Evolutionary conservation across 2,797 vertebrate genomes (phyloP), one percentile per base, ranked within the genome.

Genomic region (Oryzias dopingdopingensis): DNA sequence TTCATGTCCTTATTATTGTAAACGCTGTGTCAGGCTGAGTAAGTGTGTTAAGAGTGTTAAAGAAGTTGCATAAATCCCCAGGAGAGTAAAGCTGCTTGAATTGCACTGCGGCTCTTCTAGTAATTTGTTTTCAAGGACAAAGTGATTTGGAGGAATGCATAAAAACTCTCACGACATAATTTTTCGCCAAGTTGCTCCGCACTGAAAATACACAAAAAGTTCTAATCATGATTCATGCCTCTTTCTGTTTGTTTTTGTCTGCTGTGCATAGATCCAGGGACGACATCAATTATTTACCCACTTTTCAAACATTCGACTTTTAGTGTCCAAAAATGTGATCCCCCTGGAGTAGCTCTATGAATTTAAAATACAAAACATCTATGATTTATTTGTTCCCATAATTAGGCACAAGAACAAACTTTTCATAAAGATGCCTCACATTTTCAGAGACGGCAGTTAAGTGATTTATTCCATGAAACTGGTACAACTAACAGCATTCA

Each of bases 311-410:
- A 72, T 75, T 70, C 76, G 59, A 45, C 63, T 76, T 62, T 56
- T 70, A 67, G 23, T 73, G 62, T 73, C 65, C 63, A 80, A 67
- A 37, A 69, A 73, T 65, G n/a, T 32, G 1, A 15, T 79, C 67
- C 59, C 59, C 6, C 0, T 45, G 77, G 71, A 79, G 66, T 76
- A 56, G 70, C 68, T 76, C 49, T 64, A 62, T 73, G 51, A 65
- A 65, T 77, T 77, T 81, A 56, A 82, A 80, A 81, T 64, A 48
- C 49, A 54, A 60, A 77, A 65, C 56, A 65, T 61, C n/a, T 26
- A 20, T 15, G 26, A 52, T 77, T 65, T 67, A 72, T 81, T 77
- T 72, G 56, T 76, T 59, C 20, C 63, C 41, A 37, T 80, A 74
- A 81, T 80, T 71, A 75, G 44, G 40, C 20, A 4, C 54, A 40